Evolutionary conservation across 2,797 vertebrate genomes (phyloP).

Genomic region (Simalia tracyae): DNA sequence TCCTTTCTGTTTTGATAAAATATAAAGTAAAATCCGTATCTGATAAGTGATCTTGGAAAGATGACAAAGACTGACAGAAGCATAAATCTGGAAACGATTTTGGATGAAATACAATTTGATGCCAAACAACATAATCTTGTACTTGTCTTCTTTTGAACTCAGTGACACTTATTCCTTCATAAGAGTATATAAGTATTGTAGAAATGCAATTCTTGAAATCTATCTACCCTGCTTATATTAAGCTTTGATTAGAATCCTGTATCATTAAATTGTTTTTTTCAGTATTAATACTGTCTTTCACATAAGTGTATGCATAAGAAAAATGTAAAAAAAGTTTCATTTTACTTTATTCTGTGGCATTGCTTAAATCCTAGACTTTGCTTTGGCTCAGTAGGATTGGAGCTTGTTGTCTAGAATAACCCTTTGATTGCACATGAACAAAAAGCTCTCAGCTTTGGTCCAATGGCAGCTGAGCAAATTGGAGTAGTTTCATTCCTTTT

Average conservation of each 20-base stretch:
- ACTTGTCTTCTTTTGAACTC: neutral
- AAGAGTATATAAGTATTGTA: neutral
- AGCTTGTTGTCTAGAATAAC: neutral
- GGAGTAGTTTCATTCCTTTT: neutral
- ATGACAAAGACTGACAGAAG: neutral
- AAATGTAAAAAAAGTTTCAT: neutral
- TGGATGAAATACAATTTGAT: neutral
- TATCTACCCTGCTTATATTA: neutral
- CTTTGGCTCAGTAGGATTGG: neutral
- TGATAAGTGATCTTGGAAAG: neutral
- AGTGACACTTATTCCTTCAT: neutral
- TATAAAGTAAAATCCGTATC: neutral
- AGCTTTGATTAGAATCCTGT: neutral
- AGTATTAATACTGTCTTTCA: neutral
- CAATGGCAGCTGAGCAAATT: neutral
- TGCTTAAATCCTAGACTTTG: neutral
- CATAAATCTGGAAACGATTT: neutral
- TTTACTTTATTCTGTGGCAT: neutral
- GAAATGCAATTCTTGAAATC: neutral
- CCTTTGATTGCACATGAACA: neutral
- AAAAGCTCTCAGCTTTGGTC: neutral
- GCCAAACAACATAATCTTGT: neutral
- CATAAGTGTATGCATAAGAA: neutral
- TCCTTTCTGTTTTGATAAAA: neutral
- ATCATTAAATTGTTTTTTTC: neutral